Base-by-base conservation (phyloP, 2,113 vertebrate genomes). In the Lates calcarifer region DNA sequence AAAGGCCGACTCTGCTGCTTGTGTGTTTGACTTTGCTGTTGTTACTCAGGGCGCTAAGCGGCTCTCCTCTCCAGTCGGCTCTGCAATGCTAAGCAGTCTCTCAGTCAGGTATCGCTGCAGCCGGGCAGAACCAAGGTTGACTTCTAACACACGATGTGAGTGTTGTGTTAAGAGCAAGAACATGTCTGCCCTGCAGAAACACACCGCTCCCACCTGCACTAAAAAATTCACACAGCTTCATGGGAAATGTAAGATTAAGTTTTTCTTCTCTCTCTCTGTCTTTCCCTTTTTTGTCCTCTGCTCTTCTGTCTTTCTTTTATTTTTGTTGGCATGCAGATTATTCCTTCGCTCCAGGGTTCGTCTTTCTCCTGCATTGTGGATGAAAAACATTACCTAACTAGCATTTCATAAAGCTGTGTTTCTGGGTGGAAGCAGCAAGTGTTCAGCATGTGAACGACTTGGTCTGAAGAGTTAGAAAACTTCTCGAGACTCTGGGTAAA, bases 161-260 rank as follows among this genome's bases (percentile, higher is more conserved):
- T 20, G 61, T 18, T 29, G 66, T 33, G 53, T 49, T 68, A 53
- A 39, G 29, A 81, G 41, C 33, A 8, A 6, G 67, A 87, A 37
- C 68, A 31, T 28, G 72, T 63, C 72, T 29, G 56, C 72, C 6
- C 61, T 73, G 85, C 72, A 77, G 81, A 56, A 78, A 79, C 35
- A 10, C 0, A 20, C 39, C 12, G n/a, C 37, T 74, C 51, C 79
- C 72, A 56, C 39, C 61, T 49, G 57, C 3, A 2, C 45, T 73
- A 2, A 77, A 81, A 83, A 4, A 78, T 74, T 68, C 64, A 70
- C 71, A 70, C 2, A 0, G 33, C 69, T 28, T 24, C 39, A 5
- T 51, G 74, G 39, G 62, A 64, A 28, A 69, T 3, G 47, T 2
- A 8, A 51, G 47, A 10, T 22, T 22, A 45, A 31, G 24, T 3